Evolutionary conservation across 2,113 vertebrate genomes (phyloP).

Genomic region (western clawed frog (Xenopus tropicalis)): UCB_Xtro_10.0 CM004452.2:48054501-48055000

Average conservation of each 20-base stretch:
- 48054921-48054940: conserved; percentile 94
- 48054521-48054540: no score
- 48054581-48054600: no score
- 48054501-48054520: no score
- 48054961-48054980: conserved; percentile 83
- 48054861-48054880: conserved; percentile 81
- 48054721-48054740: conserved; percentile 93
- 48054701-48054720: conserved; percentile 93
- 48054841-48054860: conserved; percentile 85
- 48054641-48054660: no score
- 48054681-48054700: conserved; percentile 54
- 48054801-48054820: conserved; percentile 82
- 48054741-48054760: conserved; percentile 98
- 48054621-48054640: no score
- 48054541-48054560: no score
- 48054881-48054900: conserved; percentile 78
- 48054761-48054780: conserved; percentile 83
- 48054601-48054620: no score
- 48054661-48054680: no score
- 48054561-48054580: no score
- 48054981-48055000: conserved; percentile 83
- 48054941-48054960: conserved; percentile 89
- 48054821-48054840: conserved; percentile 79
- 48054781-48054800: conserved; percentile 93
- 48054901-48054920: conserved; percentile 87